These are phyloP conservation scores for Bufo bufo DNA, from an alignment of 2,113 vertebrate species.

Conservation along the genomic window DNA sequence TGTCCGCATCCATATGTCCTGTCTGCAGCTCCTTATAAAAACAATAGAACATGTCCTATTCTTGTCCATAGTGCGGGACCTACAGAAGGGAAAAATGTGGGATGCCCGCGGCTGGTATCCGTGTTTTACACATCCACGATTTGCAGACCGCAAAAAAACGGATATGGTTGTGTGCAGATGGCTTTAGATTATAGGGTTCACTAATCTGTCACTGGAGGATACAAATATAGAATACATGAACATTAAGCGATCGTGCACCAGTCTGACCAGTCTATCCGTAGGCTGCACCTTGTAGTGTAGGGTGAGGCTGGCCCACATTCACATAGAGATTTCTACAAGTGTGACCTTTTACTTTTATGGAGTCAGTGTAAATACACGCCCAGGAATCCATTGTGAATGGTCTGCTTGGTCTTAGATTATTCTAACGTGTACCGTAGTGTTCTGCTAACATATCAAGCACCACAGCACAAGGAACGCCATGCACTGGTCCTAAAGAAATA, in stretches of 20 bases:
- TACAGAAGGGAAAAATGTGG: too few relatives aligned
- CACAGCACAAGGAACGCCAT: too few relatives aligned
- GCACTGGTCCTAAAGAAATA: neutral
- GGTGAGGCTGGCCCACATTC: neutral
- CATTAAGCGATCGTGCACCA: neutral
- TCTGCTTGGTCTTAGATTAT: neutral
- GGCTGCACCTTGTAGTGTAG: neutral
- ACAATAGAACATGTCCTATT: too few relatives aligned
- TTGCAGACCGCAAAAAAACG: too few relatives aligned
- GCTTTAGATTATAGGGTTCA: neutral
- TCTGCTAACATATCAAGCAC: too few relatives aligned
- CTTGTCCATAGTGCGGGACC: too few relatives aligned
- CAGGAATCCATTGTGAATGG: neutral
- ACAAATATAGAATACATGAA: neutral
- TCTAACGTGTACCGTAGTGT: neutral
- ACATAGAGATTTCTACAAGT: neutral
- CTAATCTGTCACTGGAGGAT: neutral
- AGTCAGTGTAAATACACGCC: neutral
- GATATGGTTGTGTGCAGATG: too few relatives aligned
- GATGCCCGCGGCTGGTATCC: too few relatives aligned
- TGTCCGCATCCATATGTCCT: too few relatives aligned
- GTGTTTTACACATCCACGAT: too few relatives aligned
- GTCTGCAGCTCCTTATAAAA: too few relatives aligned
- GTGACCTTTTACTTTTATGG: neutral
- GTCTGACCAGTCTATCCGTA: conserved; percentile 36